Evolutionary conservation across 1,140 invertebrate genomes (phyloP).

Genomic region (Gerris buenoi): DNA sequence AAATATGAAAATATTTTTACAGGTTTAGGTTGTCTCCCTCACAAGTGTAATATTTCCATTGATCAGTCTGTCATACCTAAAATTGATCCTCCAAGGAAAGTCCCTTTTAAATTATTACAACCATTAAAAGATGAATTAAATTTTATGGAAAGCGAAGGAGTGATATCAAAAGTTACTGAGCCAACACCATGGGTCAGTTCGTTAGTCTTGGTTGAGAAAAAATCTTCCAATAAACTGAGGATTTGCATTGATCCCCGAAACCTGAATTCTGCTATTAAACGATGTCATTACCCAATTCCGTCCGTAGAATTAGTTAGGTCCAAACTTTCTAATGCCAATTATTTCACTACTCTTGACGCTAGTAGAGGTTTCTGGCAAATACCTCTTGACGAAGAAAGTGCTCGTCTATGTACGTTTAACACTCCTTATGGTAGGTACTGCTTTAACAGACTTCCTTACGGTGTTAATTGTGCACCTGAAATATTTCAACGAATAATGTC

Average conservation of each 20-base stretch:
- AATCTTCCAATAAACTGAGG: background rate
- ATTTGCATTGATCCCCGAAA: background rate
- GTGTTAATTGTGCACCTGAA: background rate
- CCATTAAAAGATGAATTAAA: background rate
- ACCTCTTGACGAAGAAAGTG: background rate
- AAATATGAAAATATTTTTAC: background rate
- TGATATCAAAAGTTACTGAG: background rate
- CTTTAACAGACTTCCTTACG: background rate
- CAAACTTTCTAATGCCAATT: background rate
- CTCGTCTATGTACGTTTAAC: background rate
- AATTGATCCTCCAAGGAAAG: background rate
- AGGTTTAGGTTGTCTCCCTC: background rate
- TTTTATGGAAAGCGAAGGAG: background rate
- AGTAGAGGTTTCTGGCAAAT: background rate
- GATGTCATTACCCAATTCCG: background rate
- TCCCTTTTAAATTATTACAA: background rate
- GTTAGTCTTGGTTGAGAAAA: background rate
- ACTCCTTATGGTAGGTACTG: constrained; percentile 1
- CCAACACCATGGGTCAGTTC: background rate
- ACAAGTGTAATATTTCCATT: background rate
- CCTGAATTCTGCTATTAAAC: background rate
- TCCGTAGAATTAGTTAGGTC: background rate
- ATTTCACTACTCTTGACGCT: background rate
- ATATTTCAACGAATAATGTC: background rate
- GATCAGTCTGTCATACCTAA: background rate